A percentile compares a stretch with the other conserved stretches of the same genome.
Conservation (phyloP, 1,140 invertebrate species). For the Philopotamus ludificatus region DNA sequence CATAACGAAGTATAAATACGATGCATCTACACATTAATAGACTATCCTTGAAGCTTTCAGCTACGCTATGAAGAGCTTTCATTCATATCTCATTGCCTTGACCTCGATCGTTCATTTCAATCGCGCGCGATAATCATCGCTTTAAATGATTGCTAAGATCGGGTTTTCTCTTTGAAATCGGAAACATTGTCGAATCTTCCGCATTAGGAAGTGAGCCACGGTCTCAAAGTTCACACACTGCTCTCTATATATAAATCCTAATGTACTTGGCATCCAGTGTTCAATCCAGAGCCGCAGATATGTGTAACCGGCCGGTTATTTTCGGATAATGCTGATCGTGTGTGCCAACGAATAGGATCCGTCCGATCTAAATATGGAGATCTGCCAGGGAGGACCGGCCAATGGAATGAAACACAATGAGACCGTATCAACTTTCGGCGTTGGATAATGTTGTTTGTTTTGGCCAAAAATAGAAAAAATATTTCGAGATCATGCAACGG, state of each 20-base stretch:
- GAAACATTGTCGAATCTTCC: background rate
- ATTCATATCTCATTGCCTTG: too few species aligned
- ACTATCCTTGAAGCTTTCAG: too few species aligned
- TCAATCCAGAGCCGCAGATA: constrained; percentile 11
- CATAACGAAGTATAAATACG: too few species aligned
- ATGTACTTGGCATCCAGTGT: constrained; percentile 1
- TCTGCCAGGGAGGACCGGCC: constrained; percentile 25
- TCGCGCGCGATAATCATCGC: too few species aligned
- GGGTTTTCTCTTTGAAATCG: too few species aligned
- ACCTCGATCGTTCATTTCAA: too few species aligned
- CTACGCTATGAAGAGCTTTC: too few species aligned
- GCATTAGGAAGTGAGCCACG: background rate
- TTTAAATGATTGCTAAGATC: too few species aligned
- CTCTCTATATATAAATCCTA: background rate
- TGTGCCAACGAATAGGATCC: constrained; percentile 39
- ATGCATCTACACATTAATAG: too few species aligned
- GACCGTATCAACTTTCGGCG: constrained; percentile 3
- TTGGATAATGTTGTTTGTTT: constrained; percentile 15
- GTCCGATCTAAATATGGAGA: constrained; percentile 38
- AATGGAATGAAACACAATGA: constrained; percentile 34
- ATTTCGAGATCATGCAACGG: too few species aligned
- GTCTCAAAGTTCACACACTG: background rate
- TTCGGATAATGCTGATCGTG: constrained; percentile 28
- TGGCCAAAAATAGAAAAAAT: too few species aligned
- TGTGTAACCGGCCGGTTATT: constrained; percentile 32